Evolutionary conservation across 2,888 invertebrate species (phyloP).

Genomic region (Torymus aiolomorphi): DNA sequence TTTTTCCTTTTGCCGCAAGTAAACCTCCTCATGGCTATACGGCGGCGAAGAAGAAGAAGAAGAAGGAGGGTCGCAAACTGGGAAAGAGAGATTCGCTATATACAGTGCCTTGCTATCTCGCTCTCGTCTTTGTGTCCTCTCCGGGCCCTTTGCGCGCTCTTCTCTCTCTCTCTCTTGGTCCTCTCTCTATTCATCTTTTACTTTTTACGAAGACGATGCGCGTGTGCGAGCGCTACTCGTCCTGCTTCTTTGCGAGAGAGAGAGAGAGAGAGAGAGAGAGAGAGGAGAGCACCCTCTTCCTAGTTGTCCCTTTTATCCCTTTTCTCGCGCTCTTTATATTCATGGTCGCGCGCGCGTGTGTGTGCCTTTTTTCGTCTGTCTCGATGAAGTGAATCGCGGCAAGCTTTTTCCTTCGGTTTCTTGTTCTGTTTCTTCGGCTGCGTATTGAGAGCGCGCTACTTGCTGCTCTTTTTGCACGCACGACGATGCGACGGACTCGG

Average conservation of each 20-base stretch:
- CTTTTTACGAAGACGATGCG: slow-evolving; percentile 46
- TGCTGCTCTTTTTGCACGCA: not conserved
- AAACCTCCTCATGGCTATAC: slow-evolving; percentile 21
- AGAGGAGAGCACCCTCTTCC: slow-evolving; percentile 30
- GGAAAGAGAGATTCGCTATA: slow-evolving; percentile 23
- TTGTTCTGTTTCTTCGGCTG: slow-evolving; percentile 32
- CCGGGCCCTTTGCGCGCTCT: slow-evolving; percentile 22
- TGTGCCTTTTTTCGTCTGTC: not conserved
- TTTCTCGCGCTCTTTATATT: slow-evolving; percentile 55
- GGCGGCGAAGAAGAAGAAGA: not conserved
- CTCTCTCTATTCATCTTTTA: slow-evolving; percentile 56
- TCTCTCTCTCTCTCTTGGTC: no score
- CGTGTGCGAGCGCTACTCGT: slow-evolving; percentile 17
- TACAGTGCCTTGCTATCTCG: slow-evolving; percentile 2
- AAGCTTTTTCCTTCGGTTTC: slow-evolving; percentile 25
- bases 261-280: no score
- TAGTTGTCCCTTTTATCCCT: slow-evolving; percentile 40
- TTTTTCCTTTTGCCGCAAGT: slow-evolving; percentile 70
- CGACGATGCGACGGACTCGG: not conserved
- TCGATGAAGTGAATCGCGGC: slow-evolving; percentile 31
- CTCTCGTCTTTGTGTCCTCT: slow-evolving; percentile 42
- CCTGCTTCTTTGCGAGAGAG: slow-evolving; percentile 43
- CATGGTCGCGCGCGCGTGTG: slow-evolving; percentile 15
- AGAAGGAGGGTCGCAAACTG: slow-evolving; percentile 36
- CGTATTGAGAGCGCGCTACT: not conserved